phyloP scores from a whole-genome alignment of 2,113 vertebrate genomes.

The Oxyura jamaicensis region DNA sequence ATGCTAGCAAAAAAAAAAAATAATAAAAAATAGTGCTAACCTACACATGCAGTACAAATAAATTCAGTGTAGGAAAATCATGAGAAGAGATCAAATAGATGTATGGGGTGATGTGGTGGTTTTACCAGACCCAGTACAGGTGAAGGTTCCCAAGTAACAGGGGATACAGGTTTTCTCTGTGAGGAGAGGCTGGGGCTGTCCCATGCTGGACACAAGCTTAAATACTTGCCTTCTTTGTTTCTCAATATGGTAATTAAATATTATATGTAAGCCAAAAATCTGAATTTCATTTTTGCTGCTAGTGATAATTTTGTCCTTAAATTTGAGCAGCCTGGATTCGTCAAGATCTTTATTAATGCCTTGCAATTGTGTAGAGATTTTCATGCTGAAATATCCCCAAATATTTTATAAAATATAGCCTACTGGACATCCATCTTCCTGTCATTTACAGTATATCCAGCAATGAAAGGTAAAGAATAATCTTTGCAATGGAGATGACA shows the following conservation, averaged over 20 bases:
- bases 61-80: not conserved
- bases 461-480: not conserved
- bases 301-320: not conserved
- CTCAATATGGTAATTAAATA: not conserved
- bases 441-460: not conserved
- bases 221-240: not conserved
- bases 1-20: not conserved
- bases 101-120: no score
- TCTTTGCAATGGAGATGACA: not conserved
- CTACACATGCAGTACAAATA: not conserved
- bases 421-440: not conserved
- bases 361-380: not conserved
- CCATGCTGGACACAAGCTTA: not conserved
- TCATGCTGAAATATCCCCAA: not conserved
- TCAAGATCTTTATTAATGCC: not conserved
- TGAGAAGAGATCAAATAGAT: not conserved
- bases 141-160: accelerated
- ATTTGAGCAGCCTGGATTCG: not conserved
- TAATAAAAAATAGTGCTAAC: not conserved
- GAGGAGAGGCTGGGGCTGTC: not conserved
- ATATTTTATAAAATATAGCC: not conserved
- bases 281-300: not conserved
- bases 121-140: no score
- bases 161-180: not conserved
- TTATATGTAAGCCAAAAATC: not conserved